Conservation (phyloP, 2,888 invertebrate species). For the Caenorhabditis doughertyi region DNA sequence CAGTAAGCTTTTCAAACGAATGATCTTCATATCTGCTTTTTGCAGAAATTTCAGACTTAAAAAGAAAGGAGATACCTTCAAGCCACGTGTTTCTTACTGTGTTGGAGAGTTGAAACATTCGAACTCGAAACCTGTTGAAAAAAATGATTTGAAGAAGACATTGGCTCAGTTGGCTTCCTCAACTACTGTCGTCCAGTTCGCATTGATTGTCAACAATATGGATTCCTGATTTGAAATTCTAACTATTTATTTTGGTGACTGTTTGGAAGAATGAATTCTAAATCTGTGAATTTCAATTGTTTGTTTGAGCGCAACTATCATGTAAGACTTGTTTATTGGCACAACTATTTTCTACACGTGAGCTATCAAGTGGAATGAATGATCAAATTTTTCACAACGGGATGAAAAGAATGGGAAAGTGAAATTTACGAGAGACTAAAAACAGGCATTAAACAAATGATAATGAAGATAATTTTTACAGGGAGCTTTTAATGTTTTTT, state of each 20-base stretch:
- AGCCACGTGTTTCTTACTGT: conserved; percentile 47
- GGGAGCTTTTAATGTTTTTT: conserved; percentile 8
- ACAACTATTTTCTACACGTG: conserved; percentile 24
- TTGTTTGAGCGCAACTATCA: background rate
- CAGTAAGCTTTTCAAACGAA: conserved; percentile 7
- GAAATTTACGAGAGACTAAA: background rate
- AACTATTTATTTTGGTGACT: too few species aligned
- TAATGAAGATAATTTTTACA: background rate
- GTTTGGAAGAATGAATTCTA: too few species aligned
- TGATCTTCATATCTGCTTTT: background rate
- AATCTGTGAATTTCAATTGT: too few species aligned
- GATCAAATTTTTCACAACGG: conserved; percentile 16
- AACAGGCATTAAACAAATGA: background rate
- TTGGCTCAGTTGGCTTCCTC: conserved; percentile 30
- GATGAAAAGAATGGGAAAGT: conserved; percentile 6
- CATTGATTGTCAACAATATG: conserved; percentile 35
- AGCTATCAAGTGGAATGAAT: conserved; percentile 22
- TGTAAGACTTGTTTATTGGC: conserved; percentile 2
- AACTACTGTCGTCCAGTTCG: conserved; percentile 17
- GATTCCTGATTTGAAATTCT: too few species aligned
- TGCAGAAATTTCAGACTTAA: conserved; percentile 40
- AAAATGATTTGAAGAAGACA: conserved; percentile 32
- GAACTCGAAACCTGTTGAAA: conserved; percentile 42
- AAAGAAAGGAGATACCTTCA: background rate
- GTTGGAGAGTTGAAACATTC: conserved; percentile 21